Base-by-base conservation (phyloP, 2,113 vertebrate species). In the Oxygymnocypris stewartii region DNA sequence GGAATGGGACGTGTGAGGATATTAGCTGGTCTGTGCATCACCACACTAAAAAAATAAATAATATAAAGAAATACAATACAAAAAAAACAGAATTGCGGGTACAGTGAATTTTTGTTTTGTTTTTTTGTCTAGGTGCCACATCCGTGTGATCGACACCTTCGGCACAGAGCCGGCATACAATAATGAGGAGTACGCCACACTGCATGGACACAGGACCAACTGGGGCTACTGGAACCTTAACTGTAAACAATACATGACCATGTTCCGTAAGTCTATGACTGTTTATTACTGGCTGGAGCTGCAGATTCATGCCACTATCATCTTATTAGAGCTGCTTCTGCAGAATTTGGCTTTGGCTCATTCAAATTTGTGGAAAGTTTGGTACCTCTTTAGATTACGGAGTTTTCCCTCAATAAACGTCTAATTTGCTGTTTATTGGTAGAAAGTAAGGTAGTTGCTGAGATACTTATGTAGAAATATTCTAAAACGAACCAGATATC, bases 161-260 rank as follows among this genome's bases (percentile, higher is more conserved):
- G 98, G 98, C 74, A 99, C 98, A 0, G 98, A 99, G 82, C 98
- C 98, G 0, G 97, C 97, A 0, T 99, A 99, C 92, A 99, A 99
- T 92, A 97, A 98, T 0, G 97, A 99, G 92, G 97, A 98, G 79
- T 99, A 99, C 0, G 98, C 98, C 91, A 98, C 97, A 0, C 93
- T 97, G 88, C 96, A 97, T 0, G 97, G 97, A 86, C 98, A 96
- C 96, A 95, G 97, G 84, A 99, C 97, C 90, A 99, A 97, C 96
- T 99, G 98, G 98, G 98, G 98, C 86, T 99, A 99, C 95, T 99
- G 98, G 98, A 99, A 97, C 94, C 96, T 99, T 31, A 96, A 96
- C 87, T 94, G 96, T 88, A 93, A 95, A 85, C 98, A 99, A 96
- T 99, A 97, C 94, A 99, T 99, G 98, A 99, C 98, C 89, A 99